Conservation (phyloP, 2,113 vertebrate genomes). For the Narcine bancroftii region DNA sequence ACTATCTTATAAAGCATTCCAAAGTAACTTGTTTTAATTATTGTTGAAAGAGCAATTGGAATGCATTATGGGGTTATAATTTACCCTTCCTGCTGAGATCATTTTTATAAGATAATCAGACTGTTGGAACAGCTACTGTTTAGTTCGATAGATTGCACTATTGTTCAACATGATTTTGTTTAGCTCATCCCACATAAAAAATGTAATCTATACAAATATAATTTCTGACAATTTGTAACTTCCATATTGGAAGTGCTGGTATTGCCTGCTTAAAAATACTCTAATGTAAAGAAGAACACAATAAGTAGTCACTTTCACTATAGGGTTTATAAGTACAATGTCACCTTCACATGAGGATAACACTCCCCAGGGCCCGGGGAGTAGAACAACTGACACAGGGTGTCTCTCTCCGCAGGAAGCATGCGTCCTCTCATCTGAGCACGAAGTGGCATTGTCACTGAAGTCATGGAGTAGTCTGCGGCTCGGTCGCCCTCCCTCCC, state of each 20-base stretch:
- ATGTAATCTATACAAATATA: neutral
- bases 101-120: neutral
- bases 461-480: slow-evolving; percentile 30
- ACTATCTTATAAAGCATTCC: neutral
- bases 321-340: slow-evolving; percentile 34
- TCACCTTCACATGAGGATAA: slow-evolving; percentile 37
- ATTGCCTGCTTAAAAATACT: slow-evolving; percentile 6
- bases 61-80: neutral
- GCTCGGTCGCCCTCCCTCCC: slow-evolving; percentile 35
- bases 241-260: neutral
- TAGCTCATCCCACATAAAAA: neutral
- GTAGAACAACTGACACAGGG: slow-evolving; percentile 37
- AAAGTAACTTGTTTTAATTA: slow-evolving; percentile 31
- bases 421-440: slow-evolving; percentile 36
- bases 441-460: slow-evolving; percentile 34
- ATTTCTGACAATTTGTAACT: slow-evolving; percentile 16
- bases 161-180: neutral
- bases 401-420: slow-evolving; percentile 35
- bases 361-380: slow-evolving; percentile 32
- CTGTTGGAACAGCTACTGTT: neutral
- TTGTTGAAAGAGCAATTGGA: slow-evolving; percentile 8
- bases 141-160: neutral
- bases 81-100: neutral
- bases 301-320: slow-evolving; percentile 29
- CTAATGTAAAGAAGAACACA: slow-evolving; percentile 19